Percentiles rank a stretch among this genome's conserved stretches.
Conservation (phyloP, 2,888 invertebrate species). For the Choreutis nemorana region DNA sequence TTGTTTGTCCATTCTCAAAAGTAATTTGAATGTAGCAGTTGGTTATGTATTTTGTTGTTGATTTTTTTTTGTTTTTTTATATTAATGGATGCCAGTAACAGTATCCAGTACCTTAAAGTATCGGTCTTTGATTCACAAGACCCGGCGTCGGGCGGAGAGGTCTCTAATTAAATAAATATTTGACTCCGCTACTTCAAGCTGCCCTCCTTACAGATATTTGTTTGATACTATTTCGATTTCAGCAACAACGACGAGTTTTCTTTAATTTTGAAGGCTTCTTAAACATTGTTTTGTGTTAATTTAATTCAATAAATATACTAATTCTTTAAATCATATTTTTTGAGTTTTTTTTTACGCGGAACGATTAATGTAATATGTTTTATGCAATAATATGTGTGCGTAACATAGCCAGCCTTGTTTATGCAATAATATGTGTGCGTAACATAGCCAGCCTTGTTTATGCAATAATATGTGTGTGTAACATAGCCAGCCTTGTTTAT, state of each 20-base stretch:
- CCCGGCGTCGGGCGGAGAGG: slow-evolving; percentile 15
- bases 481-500: too few species aligned
- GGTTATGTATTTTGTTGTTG: slow-evolving; percentile 9
- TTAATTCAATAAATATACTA: slow-evolving; percentile 1
- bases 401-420: too few species aligned
- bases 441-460: too few species aligned
- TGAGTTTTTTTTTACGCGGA: not conserved
- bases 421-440: too few species aligned
- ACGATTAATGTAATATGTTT: too few species aligned
- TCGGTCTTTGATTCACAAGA: slow-evolving; percentile 23
- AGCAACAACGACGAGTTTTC: slow-evolving; percentile 3
- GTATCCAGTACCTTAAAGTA: slow-evolving; percentile 14
- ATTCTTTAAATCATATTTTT: not conserved
- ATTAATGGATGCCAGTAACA: slow-evolving; percentile 4
- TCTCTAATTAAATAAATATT: slow-evolving; percentile 23
- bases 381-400: too few species aligned
- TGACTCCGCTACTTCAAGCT: slow-evolving; percentile 8
- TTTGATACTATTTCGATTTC: slow-evolving; percentile 6
- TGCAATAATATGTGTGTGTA: too few species aligned
- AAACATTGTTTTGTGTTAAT: slow-evolving; percentile 2
- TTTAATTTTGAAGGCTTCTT: slow-evolving; percentile 4
- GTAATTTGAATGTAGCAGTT: too few species aligned
- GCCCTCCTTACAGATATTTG: slow-evolving; percentile 12
- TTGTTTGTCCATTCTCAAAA: slow-evolving; percentile 11
- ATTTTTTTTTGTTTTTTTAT: slow-evolving; percentile 8